Conservation (phyloP, 2,888 invertebrate genomes). For the Cyclophora albipunctata region DNA sequence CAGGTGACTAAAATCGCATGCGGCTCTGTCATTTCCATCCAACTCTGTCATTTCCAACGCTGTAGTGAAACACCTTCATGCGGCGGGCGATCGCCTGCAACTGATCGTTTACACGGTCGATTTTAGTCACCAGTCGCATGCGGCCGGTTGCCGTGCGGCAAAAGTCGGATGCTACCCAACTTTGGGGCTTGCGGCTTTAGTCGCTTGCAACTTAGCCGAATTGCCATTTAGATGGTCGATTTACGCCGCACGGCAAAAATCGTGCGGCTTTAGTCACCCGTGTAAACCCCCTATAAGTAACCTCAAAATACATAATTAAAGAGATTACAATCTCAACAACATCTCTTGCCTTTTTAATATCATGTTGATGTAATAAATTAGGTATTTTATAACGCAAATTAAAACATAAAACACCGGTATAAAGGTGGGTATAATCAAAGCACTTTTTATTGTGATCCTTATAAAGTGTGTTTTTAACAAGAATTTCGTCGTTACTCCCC, state of each 20-base stretch:
- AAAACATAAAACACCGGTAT: slow-evolving; percentile 13
- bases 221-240: slow-evolving; percentile 23
- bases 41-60: too few species aligned
- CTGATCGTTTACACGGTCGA: too few species aligned
- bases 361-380: too few species aligned
- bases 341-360: too few species aligned
- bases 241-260: slow-evolving; percentile 21
- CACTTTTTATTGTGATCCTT: slow-evolving; percentile 28
- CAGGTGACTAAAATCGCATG: slow-evolving; percentile 34
- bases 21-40: slow-evolving; percentile 31
- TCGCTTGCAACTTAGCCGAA: slow-evolving; percentile 30
- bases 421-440: slow-evolving; percentile 31
- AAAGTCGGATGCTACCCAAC: slow-evolving; percentile 34
- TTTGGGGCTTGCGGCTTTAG: slow-evolving; percentile 35
- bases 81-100: too few species aligned
- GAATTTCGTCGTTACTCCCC: slow-evolving; percentile 39
- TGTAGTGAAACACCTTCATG: too few species aligned
- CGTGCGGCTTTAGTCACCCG: slow-evolving; percentile 28
- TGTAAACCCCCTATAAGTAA: slow-evolving; percentile 15
- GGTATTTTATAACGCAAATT: background rate
- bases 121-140: slow-evolving; percentile 30
- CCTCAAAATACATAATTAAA: too few species aligned
- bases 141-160: slow-evolving; percentile 30
- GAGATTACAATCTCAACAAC: too few species aligned
- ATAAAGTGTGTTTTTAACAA: slow-evolving; percentile 36